These are phyloP conservation scores for Beaufortia kweichowensis DNA, from an alignment of 2,113 vertebrate genomes.

Conservation along the genomic window DNA sequence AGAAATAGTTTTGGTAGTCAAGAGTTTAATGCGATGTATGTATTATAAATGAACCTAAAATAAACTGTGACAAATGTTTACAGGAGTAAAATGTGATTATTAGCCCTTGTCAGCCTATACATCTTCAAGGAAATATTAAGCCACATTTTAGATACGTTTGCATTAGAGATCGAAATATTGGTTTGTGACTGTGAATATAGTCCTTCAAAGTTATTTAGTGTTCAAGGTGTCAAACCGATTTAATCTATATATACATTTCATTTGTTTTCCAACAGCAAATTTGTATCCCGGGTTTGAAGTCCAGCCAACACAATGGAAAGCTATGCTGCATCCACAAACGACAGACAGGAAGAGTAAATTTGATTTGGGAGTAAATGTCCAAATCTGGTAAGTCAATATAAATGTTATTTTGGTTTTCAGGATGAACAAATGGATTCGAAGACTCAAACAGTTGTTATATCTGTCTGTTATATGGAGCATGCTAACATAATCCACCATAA, in stretches of 20 bases:
- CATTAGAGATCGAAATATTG: too few species aligned
- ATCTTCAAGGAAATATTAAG: neutral
- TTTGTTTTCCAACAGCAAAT: neutral
- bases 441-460: conserved; percentile 65
- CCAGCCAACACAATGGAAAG: conserved; percentile 51
- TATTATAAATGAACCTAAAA: too few species aligned
- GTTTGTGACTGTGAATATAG: neutral
- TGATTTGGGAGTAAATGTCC: conserved; percentile 58
- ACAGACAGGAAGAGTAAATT: conserved; percentile 63
- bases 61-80: too few species aligned
- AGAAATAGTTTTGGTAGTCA: too few species aligned
- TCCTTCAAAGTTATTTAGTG: neutral
- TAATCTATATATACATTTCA: neutral
- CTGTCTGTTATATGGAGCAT: conserved; percentile 34
- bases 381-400: conserved; percentile 77
- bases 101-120: too few species aligned
- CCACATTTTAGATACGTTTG: neutral
- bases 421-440: conserved; percentile 67
- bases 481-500: conserved; percentile 40
- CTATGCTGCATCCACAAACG: conserved; percentile 60
- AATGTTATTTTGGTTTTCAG: conserved; percentile 67
- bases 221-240: neutral
- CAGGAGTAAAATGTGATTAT: too few species aligned
- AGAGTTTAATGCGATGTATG: too few species aligned
- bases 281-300: neutral